Percentiles rank a stretch among this genome's conserved stretches.
Evolutionary conservation across 30 jellyfish, hydroid and myxozoan species (phyloP).

Genomic region (Turritopsis rubra): DNA sequence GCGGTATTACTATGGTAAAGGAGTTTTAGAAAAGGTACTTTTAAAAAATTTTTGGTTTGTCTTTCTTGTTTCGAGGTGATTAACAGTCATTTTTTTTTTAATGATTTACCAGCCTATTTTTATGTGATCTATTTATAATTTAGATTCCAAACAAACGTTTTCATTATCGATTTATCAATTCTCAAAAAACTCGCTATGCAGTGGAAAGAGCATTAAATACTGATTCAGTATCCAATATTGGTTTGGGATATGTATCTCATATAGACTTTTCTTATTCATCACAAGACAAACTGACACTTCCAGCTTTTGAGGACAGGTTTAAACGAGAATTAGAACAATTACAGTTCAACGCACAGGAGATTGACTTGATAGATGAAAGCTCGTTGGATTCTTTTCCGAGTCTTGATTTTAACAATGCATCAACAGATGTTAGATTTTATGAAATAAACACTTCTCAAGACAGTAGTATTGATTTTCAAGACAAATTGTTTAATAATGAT

Average conservation of each 20-base stretch:
- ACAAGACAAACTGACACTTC: not conserved
- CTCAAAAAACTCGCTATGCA: not conserved
- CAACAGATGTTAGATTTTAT: not conserved
- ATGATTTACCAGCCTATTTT: not conserved
- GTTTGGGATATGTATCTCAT: not conserved
- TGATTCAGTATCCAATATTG: not conserved
- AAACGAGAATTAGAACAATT: not conserved
- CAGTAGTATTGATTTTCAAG: not conserved
- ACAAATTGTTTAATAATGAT: too few relatives aligned
- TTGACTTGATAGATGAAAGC: not conserved
- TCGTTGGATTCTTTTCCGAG: not conserved
- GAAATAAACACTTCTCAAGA: not conserved
- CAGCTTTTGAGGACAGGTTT: not conserved
- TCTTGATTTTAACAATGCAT: not conserved
- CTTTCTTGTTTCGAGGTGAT: too few relatives aligned
- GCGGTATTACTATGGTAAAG: constrained; percentile 11
- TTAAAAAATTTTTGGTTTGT: too few relatives aligned
- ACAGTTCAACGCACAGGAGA: not conserved
- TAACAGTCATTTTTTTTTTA: not conserved
- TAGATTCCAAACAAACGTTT: not conserved
- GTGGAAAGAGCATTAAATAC: not conserved
- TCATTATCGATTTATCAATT: not conserved
- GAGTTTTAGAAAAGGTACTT: not conserved
- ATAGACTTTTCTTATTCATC: not conserved
- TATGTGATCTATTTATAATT: not conserved